phyloP scores from a whole-genome alignment of 2,888 invertebrate species.

The Pasiphila rectangulata region DNA sequence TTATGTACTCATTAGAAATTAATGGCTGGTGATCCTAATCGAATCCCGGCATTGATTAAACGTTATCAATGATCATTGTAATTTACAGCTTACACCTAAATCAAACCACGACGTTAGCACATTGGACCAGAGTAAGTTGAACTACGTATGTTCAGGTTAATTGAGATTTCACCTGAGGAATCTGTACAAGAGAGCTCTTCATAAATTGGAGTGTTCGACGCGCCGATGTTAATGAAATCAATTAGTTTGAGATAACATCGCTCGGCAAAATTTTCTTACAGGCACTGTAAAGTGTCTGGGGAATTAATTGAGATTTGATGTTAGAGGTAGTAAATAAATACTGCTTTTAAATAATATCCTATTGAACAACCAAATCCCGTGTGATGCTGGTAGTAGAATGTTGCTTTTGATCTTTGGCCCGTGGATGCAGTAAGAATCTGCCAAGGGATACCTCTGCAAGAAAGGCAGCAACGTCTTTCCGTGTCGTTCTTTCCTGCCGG shows the following conservation, averaged over 20 bases:
- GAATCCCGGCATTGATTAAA: conserved; percentile 12
- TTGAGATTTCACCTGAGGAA: conserved; percentile 14
- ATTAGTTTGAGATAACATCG: conserved; percentile 55
- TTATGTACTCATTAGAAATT: neutral
- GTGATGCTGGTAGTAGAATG: no score
- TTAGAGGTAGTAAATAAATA: no score
- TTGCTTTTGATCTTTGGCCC: no score
- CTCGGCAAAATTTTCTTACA: conserved; percentile 17
- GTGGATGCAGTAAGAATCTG: no score
- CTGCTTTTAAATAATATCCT: no score
- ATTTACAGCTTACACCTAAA: conserved; percentile 39
- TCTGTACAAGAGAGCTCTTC: conserved; percentile 29
- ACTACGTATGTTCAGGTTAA: conserved; percentile 24
- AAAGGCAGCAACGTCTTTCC: no score
- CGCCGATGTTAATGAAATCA: conserved; percentile 56
- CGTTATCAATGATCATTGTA: conserved; percentile 17
- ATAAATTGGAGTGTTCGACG: conserved; percentile 37
- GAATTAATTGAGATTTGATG: no score
- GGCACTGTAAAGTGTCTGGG: no score
- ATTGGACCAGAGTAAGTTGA: conserved; percentile 42
- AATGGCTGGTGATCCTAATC: conserved; percentile 10
- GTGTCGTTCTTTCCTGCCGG: no score
- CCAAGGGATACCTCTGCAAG: no score
- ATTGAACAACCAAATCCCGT: no score
- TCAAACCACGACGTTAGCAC: conserved; percentile 49